phyloP scores from a whole-genome alignment of 2,797 vertebrate genomes.

The Enteromius argenteus region DNA sequence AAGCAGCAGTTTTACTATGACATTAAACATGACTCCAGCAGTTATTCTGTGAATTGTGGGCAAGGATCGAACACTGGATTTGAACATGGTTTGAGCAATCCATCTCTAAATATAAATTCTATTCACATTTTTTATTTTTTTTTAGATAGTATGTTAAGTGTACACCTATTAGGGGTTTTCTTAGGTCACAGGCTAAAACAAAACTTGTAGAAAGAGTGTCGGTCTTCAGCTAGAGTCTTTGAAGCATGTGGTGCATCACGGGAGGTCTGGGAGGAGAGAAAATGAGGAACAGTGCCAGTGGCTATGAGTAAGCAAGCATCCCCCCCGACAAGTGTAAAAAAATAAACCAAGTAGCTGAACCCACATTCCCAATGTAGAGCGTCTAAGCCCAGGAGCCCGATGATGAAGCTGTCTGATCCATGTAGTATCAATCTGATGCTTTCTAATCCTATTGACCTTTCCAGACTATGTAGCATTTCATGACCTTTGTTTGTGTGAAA shows the following conservation, averaged over 20 bases:
- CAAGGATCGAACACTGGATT: background rate
- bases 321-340: slow-evolving; percentile 44
- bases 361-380: slow-evolving; percentile 53
- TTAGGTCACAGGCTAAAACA: slow-evolving; percentile 34
- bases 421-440: slow-evolving; percentile 41
- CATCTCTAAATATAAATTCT: background rate
- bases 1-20: background rate
- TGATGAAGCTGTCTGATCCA: slow-evolving; percentile 53
- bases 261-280: slow-evolving; percentile 49
- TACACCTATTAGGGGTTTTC: slow-evolving; percentile 21
- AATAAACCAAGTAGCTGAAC: slow-evolving; percentile 55
- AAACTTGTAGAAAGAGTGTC: slow-evolving; percentile 15
- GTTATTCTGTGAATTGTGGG: background rate
- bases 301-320: slow-evolving; percentile 49
- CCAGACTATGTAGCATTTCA: slow-evolving; percentile 24
- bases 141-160: background rate
- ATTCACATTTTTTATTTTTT: no score
- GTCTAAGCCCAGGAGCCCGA: slow-evolving; percentile 51
- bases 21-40: background rate
- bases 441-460: slow-evolving; percentile 62
- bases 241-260: slow-evolving; percentile 48
- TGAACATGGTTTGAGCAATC: slow-evolving; percentile 8
- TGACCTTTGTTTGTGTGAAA: slow-evolving; percentile 56
- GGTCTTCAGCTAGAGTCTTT: slow-evolving; percentile 26
- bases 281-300: slow-evolving; percentile 24